phyloP scores from a whole-genome alignment of 2,797 vertebrate genomes.

The Lepus townsendii region DNA sequence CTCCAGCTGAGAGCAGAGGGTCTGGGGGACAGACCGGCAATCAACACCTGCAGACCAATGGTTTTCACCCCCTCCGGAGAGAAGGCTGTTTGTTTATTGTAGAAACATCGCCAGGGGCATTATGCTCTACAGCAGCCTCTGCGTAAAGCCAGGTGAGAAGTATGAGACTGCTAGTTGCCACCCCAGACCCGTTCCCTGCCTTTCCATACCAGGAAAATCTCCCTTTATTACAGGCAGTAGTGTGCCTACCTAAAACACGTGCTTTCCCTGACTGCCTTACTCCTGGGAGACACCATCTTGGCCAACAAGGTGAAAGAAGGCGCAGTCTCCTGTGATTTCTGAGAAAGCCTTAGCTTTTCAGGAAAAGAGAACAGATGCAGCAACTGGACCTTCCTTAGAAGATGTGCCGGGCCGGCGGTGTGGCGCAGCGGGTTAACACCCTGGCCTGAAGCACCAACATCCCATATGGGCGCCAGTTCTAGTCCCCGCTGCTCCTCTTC shows the following conservation, averaged over 20 bases:
- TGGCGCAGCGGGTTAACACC: no score
- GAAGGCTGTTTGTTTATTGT: not conserved
- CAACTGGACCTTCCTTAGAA: no score
- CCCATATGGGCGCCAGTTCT: no score
- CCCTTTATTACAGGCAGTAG: not conserved
- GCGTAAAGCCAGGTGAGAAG: not conserved
- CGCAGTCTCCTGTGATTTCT: not conserved
- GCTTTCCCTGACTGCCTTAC: not conserved
- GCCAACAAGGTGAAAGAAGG: not conserved
- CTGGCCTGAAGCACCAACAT: no score
- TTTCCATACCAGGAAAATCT: conserved; percentile 9
- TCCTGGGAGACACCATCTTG: not conserved
- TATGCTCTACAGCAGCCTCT: not conserved
- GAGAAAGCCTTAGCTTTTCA: not conserved
- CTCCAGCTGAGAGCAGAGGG: not conserved
- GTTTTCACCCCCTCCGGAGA: not conserved
- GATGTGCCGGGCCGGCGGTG: no score
- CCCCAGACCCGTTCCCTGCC: not conserved
- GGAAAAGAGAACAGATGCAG: not conserved
- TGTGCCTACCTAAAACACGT: not conserved
- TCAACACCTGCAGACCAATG: not conserved
- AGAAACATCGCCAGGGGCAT: not conserved
- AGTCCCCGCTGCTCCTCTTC: no score
- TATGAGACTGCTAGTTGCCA: not conserved
- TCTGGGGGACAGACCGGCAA: not conserved